Base-by-base conservation (phyloP, 92 coral and sea anemone genomes). In the Micromussa lordhowensis region DNA sequence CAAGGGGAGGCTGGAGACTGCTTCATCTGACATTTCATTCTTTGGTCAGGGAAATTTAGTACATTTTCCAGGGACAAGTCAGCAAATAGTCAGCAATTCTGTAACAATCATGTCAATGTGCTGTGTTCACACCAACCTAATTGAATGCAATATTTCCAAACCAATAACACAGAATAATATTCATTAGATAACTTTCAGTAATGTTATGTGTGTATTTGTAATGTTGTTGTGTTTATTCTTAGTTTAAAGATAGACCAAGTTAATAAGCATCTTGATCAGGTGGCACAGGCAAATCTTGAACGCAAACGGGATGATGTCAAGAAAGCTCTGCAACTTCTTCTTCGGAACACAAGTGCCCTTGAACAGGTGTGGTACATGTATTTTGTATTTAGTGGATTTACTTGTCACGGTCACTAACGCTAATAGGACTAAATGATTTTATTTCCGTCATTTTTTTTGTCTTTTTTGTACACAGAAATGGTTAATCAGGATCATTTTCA, bases 401-500 rank as follows among this genome's bases (percentile, higher is more conserved):
- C n/a, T n/a, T n/a, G n/a, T n/a, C n/a, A n/a, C n/a, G n/a, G 22
- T 55, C 61, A 17, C 19, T 55, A 55, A 17, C 16, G 1, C 18
- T 55, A 16, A 55, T 2, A 55, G 61, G 61, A 55, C 2, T 19
- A 55, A 2, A 17, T 55, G 5, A 15, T 15, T 18, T 55, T 21
- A 55, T 55, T 15, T 55, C 18, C 11, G 18, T 16, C 61, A 55
- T 1, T 53, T 1, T 1, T 55, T 15, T 55, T 5, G 15, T 15
- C 68, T 24, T 61, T 61, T 24, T 7, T 0, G 2, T 61, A 61
- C 14, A 40, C 76, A 97, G 99, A 97, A 97, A 90, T 97, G 99
- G 99, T 85, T 97, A 81, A 97, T 97, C 86, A 94, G 99, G 80
- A 94, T 97, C 26, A 97, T 97, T 59, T 89, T 97, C 53, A 97